Base-by-base conservation (phyloP, 2,113 vertebrate species). In the Centropus bengalensis region DNA sequence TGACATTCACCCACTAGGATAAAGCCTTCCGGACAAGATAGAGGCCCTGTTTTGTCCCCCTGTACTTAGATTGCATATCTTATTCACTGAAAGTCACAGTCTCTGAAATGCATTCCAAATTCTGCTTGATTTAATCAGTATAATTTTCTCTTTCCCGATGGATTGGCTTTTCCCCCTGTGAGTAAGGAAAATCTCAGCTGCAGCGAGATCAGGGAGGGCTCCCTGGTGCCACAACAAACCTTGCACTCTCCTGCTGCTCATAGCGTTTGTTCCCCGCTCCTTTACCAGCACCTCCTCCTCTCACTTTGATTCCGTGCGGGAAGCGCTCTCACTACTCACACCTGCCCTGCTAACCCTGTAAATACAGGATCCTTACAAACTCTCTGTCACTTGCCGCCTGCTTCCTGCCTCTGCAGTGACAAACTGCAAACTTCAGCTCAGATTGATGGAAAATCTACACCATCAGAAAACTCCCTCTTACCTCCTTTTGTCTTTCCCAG, bases 121-220 rank as follows among this genome's bases (percentile, higher is more conserved):
- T 88, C 33, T 90, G 15, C 60, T 90, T 90, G 86, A 92, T 90
- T 90, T 74, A 92, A 92, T 92, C 80, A 67, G 21, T 1, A 1
- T 33, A 52, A 81, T 94, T 95, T 90, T 93, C 38, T 86, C 28
- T 64, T 88, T 81, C 64, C 56, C 88, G 90, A 92, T 86, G 76
- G 82, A 90, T 71, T 88, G 33, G 20, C 58, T 33, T 91, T 94
- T 87, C 62, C 49, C 27, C 89, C 70, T n/a, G 49, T 24, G 18
- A 89, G 77, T 54, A 66, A 79, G 67, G 55, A 86, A 87, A 7
- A 16, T 23, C 62, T 93, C 71, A 88, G 68, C 75, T 83, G 82
- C 77, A 91, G 63, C 1, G 4, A 77, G 59, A 94, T n/a, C 42
- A 54, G 54, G 5, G 28, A 92, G 33, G 32, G 45, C 49, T 91